Percentiles rank a stretch among this genome's conserved stretches.
phyloP scores from a whole-genome alignment of 2,113 vertebrate species.

The Cacatua alba region DNA sequence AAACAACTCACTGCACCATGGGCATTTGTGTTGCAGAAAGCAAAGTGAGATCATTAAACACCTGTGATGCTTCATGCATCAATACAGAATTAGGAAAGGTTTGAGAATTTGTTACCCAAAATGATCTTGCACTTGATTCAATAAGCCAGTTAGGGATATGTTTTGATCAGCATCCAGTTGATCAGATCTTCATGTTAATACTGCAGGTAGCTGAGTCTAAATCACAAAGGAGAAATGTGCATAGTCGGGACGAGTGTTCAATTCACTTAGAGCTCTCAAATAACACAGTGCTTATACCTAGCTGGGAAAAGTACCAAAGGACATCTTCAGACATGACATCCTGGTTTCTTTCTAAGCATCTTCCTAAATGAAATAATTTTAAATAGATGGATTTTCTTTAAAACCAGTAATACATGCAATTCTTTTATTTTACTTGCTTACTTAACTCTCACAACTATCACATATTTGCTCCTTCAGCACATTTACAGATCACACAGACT shows the following conservation, averaged over 20 bases:
- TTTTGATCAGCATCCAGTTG: background rate
- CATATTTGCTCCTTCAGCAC: background rate
- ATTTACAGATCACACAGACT: accelerated
- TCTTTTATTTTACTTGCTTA: background rate
- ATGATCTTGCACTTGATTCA: background rate
- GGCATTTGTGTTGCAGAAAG: background rate
- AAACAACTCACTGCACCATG: background rate
- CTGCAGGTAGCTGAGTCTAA: background rate
- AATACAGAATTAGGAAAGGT: background rate
- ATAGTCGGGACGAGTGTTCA: background rate
- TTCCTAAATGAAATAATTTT: background rate
- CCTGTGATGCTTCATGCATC: background rate
- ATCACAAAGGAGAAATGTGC: background rate
- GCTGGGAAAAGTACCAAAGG: background rate
- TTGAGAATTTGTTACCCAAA: background rate
- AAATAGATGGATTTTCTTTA: background rate
- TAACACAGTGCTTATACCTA: background rate
- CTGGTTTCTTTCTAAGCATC: background rate
- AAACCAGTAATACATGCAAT: background rate
- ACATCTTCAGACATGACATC: background rate
- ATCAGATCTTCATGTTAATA: background rate
- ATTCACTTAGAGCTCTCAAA: background rate
- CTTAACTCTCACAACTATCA: background rate
- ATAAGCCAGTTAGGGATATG: background rate
- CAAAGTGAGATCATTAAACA: background rate